Conservation (phyloP, 1,140 invertebrate species). For the Sitodiplosis mosellana region DNA sequence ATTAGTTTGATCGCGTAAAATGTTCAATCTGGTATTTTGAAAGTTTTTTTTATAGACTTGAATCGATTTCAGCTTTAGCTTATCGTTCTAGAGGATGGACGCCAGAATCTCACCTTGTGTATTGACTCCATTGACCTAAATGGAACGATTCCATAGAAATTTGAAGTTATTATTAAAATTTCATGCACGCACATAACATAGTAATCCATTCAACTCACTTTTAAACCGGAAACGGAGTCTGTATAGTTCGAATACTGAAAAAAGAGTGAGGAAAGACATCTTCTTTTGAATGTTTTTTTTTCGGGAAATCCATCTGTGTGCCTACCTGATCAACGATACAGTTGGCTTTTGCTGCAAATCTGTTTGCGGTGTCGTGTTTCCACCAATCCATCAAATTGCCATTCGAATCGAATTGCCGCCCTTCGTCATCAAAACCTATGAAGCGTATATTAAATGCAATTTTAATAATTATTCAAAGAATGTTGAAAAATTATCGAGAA, state of each 20-base stretch:
- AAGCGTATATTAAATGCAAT: too few relatives aligned
- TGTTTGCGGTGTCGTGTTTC: constrained; percentile 24
- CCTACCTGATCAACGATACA: constrained; percentile 55
- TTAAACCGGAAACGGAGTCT: constrained; percentile 42
- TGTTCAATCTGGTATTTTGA: too few relatives aligned
- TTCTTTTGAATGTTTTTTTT: constrained; percentile 45
- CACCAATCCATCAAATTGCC: constrained; percentile 48
- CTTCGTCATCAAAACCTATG: constrained; percentile 38
- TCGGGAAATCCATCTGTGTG: constrained; percentile 39
- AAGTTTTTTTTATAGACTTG: too few relatives aligned
- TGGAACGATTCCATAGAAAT: constrained; percentile 38
- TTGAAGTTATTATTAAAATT: constrained; percentile 34
- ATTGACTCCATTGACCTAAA: constrained; percentile 66
- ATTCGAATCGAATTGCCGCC: constrained; percentile 52
- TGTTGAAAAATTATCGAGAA: too few relatives aligned
- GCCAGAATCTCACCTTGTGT: constrained; percentile 87
- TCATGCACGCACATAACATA: too few relatives aligned
- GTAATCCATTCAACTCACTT: constrained; percentile 71
- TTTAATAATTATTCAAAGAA: too few relatives aligned
- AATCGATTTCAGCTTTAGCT: too few relatives aligned
- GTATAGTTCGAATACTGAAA: constrained; percentile 63
- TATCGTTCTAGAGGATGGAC: too few relatives aligned
- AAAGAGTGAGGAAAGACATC: constrained; percentile 13
- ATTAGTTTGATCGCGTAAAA: too few relatives aligned
- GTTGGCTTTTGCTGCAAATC: constrained; percentile 37